Conservation (phyloP, 2,888 invertebrate species). For the Resseliella maxima region DNA sequence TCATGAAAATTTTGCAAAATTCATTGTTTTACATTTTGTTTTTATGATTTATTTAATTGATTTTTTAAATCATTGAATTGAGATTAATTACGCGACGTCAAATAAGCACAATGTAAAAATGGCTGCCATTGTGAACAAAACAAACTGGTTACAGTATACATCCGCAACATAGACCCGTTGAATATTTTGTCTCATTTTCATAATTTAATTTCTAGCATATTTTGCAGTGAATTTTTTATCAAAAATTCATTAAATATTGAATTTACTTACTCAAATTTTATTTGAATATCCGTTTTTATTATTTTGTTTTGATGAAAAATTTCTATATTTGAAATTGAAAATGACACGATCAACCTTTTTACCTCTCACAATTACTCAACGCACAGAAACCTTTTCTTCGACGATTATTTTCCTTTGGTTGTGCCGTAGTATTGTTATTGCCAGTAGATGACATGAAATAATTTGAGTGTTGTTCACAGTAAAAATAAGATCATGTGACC, state of each 20-base stretch:
- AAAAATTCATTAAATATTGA: background rate
- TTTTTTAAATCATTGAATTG: background rate
- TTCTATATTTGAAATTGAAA: slow-evolving; percentile 16
- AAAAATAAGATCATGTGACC: slow-evolving; percentile 37
- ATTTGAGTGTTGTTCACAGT: slow-evolving; percentile 27
- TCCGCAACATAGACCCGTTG: background rate
- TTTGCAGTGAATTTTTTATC: background rate
- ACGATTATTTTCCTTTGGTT: slow-evolving; percentile 46
- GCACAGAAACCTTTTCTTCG: slow-evolving; percentile 47
- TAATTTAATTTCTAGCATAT: background rate
- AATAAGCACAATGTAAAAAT: slow-evolving; percentile 31
- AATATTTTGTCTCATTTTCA: background rate
- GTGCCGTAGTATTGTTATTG: slow-evolving; percentile 52
- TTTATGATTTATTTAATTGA: slow-evolving; percentile 11
- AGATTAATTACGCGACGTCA: slow-evolving; percentile 31
- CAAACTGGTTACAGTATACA: slow-evolving; percentile 48
- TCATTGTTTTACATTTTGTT: background rate
- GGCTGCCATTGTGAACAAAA: slow-evolving; percentile 49
- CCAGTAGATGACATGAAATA: slow-evolving; percentile 40
- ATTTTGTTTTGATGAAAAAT: background rate
- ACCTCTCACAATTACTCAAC: slow-evolving; percentile 37
- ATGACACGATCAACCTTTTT: slow-evolving; percentile 51
- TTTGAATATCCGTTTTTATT: slow-evolving; percentile 24
- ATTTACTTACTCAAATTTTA: slow-evolving; percentile 45
- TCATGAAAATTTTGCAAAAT: background rate